Evolutionary conservation across 2,888 invertebrate genomes (phyloP).

Genomic region (Spicauda simplicius): DNA sequence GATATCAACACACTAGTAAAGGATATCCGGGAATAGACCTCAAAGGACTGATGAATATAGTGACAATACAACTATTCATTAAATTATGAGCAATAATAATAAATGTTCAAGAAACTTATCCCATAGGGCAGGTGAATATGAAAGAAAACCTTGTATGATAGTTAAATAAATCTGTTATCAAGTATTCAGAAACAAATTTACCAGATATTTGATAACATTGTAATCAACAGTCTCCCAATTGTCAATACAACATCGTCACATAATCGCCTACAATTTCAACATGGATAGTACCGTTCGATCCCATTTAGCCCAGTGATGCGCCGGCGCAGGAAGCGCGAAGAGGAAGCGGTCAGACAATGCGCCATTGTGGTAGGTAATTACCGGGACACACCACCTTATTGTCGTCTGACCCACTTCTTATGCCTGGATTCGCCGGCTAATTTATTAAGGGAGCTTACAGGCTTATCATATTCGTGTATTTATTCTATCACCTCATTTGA

Average conservation of each 20-base stretch:
- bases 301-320: constrained; percentile 10
- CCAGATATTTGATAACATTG: no score
- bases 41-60: no score
- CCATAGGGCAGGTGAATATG: no score
- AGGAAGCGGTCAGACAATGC: constrained; percentile 76
- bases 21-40: no score
- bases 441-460: neutral
- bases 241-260: neutral
- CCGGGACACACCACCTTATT: constrained; percentile 58
- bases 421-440: constrained; percentile 11
- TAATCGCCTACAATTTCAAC: neutral
- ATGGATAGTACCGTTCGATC: constrained; percentile 13
- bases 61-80: no score
- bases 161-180: no score
- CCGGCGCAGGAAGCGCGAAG: constrained; percentile 59
- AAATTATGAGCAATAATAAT: no score
- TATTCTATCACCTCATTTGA: neutral
- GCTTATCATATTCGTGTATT: no score
- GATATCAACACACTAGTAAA: no score
- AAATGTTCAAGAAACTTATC: no score
- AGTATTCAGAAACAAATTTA: no score
- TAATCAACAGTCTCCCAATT: neutral
- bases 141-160: no score
- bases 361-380: constrained; percentile 73
- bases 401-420: constrained; percentile 54